Conservation (phyloP, 1,140 invertebrate species). For the Eupristina koningsbergeri region DNA sequence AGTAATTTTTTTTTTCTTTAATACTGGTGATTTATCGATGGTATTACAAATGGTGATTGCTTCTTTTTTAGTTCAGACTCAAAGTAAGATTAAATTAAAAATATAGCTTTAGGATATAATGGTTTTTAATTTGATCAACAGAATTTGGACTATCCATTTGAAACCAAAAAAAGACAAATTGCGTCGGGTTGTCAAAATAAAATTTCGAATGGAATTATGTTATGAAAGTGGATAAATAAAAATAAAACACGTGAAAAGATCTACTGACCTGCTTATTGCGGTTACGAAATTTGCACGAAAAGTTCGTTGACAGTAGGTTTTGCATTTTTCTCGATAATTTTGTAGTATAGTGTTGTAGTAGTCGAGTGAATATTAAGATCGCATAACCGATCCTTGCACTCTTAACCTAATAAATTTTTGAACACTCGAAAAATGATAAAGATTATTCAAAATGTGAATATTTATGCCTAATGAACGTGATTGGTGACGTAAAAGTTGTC, state of each 20-base stretch:
- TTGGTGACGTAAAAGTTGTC: constrained; percentile 15
- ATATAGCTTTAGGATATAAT: not conserved
- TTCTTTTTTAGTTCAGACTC: not conserved
- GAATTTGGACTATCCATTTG: not conserved
- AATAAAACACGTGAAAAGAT: not conserved
- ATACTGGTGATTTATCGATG: too few relatives aligned
- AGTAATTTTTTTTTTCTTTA: too few relatives aligned
- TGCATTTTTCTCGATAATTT: constrained; percentile 8
- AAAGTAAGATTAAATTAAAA: not conserved
- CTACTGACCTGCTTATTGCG: constrained; percentile 27
- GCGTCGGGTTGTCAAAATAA: not conserved
- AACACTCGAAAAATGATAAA: not conserved
- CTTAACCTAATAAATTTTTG: not conserved
- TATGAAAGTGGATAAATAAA: constrained; percentile 1
- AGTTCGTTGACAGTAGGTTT: not conserved
- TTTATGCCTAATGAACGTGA: not conserved
- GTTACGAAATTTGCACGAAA: constrained; percentile 30
- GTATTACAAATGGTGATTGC: too few relatives aligned
- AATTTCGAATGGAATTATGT: not conserved
- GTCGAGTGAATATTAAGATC: not conserved
- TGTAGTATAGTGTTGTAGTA: too few relatives aligned
- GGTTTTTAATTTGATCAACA: not conserved
- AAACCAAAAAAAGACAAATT: not conserved
- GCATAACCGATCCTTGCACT: constrained; percentile 8
- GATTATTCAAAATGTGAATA: not conserved